phyloP scores from a whole-genome alignment of 1,140 invertebrate species.

The Lordiphosa stackelbergi region DNA sequence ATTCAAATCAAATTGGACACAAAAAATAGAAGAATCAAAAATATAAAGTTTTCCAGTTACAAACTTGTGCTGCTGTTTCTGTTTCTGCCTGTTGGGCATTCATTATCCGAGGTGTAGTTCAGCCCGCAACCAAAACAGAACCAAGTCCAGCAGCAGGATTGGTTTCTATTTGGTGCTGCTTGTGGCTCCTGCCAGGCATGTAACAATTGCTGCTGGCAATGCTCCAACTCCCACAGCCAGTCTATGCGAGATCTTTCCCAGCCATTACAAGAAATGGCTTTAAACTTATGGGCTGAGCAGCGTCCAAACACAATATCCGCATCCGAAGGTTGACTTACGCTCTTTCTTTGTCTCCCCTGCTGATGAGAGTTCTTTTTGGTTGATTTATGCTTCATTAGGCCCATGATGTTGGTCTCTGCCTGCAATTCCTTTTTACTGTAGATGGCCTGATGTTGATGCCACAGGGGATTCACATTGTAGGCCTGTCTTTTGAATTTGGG shows the following conservation, averaged over 20 bases:
- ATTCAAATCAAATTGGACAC: constrained; percentile 35
- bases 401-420: constrained; percentile 10
- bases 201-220: constrained; percentile 2
- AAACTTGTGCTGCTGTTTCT: neutral
- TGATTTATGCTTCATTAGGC: constrained; percentile 5
- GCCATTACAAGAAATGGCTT: neutral
- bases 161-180: neutral
- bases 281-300: neutral
- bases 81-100: neutral
- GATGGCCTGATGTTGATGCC: constrained; percentile 18
- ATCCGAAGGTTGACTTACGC: constrained; percentile 23
- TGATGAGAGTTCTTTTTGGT: constrained; percentile 2
- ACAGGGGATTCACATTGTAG: constrained; percentile 1
- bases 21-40: constrained; percentile 9
- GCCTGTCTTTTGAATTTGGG: neutral
- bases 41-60: neutral
- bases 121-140: constrained; percentile 19
- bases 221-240: constrained; percentile 45
- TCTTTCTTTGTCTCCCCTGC: neutral
- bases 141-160: constrained; percentile 23
- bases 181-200: neutral
- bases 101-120: constrained; percentile 1
- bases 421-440: constrained; percentile 9
- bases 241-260: constrained; percentile 51
- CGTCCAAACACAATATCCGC: constrained; percentile 38